Base-by-base conservation (phyloP, 2,888 invertebrate genomes). In the Dysmachus trigonus region DNA sequence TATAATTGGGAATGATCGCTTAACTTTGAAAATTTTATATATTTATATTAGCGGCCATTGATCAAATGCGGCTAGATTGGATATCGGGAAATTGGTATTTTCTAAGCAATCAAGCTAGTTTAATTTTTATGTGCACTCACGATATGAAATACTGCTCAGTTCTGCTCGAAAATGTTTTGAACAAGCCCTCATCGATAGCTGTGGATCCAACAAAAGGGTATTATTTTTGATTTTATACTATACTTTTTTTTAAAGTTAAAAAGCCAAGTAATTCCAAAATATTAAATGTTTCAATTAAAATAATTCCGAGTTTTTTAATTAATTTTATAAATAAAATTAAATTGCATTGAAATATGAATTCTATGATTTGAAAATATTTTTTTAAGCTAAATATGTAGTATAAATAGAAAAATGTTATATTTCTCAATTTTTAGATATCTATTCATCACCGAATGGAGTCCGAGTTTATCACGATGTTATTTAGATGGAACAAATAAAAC, bases 1-100 rank as follows among this genome's bases (percentile, higher is more conserved):
- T 18, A 38, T 35, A n/a, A n/a, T n/a, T n/a, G n/a, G n/a, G n/a
- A n/a, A n/a, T n/a, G n/a, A n/a, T n/a, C n/a, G n/a, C n/a, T n/a
- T n/a, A n/a, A n/a, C n/a, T n/a, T n/a, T n/a, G n/a, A n/a, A n/a
- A n/a, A n/a, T n/a, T n/a, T 38, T 38, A 38, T 22, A 30, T 15
- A 41, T 3, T 82, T 51, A 47, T 10, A 22, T 22, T 18, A 72
- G 22, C 91, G 95, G 96, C 94, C 88, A 95, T 97, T 88, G 95
- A 94, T 88, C 95, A 96, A 90, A 93, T 97, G 89, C 95, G 95
- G 6, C 91, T 95, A 88, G 98, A 98, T 92, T 98, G 98, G 98
- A 93, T 97, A 86, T 94, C 96, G 18, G 94, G 94, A 89, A 97
- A 97, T 93, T 97, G 97, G 97, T 98, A 97, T 93, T 94, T 97